Evolutionary conservation across 2,797 vertebrate species (phyloP).

Genomic region (Rhynchotus rufescens): DNA sequence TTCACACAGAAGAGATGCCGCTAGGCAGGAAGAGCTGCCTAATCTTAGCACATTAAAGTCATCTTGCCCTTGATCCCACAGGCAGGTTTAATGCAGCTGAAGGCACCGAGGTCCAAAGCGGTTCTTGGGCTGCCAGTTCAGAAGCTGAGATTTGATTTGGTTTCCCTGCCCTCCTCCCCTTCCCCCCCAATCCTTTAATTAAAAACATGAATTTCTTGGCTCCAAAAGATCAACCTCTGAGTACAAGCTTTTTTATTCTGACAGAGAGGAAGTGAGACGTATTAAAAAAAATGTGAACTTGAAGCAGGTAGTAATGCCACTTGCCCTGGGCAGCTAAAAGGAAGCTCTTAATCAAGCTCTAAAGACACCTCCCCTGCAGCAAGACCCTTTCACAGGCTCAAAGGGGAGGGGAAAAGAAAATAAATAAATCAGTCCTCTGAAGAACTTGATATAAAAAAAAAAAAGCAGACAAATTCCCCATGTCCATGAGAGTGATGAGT

Average conservation of each 20-base stretch:
- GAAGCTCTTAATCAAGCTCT: slow-evolving; percentile 31
- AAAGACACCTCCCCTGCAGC: background rate
- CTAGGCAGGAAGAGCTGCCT: background rate
- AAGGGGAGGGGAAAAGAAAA: background rate
- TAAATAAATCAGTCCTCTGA: background rate
- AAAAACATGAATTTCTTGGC: background rate
- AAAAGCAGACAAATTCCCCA: background rate
- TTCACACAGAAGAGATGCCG: background rate
- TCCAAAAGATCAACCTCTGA: background rate
- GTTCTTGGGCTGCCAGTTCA: background rate
- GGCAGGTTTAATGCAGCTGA: background rate
- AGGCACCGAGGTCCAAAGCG: background rate
- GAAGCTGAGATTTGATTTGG: background rate
- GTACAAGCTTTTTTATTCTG: background rate
- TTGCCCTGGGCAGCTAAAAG: slow-evolving; percentile 6
- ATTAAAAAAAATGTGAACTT: background rate
- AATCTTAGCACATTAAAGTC: background rate
- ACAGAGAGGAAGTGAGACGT: background rate
- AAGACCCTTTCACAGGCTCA: slow-evolving; percentile 5
- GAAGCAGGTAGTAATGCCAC: background rate
- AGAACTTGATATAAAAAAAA: background rate
- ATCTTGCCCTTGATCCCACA: background rate
- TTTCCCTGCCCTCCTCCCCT: background rate
- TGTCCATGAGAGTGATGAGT: background rate
- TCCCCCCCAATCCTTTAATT: background rate